Percentiles rank a stretch among this genome's conserved stretches.
These are phyloP conservation scores for Apamea monoglypha DNA, from an alignment of 2,888 invertebrate species.

Conservation along the genomic window DNA sequence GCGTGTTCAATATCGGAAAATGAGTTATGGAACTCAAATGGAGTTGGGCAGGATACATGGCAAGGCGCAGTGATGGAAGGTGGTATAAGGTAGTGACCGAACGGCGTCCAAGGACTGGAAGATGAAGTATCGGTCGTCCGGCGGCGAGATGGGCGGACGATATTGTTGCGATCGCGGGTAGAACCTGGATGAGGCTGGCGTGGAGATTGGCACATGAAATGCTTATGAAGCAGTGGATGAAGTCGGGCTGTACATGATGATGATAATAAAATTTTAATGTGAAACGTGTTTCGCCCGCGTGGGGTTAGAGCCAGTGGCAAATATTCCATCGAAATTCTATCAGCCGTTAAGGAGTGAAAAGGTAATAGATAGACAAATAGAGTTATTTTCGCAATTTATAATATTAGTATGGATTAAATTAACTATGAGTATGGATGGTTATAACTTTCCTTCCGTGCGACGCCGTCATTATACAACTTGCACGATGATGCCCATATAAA, in stretches of 20 bases:
- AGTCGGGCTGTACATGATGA: no score
- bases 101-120: background rate
- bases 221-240: no score
- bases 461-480: slow-evolving; percentile 37
- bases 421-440: slow-evolving; percentile 33
- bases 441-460: slow-evolving; percentile 59
- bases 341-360: background rate
- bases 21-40: background rate
- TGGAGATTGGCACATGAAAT: no score
- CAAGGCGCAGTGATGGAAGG: background rate
- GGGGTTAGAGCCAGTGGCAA: background rate
- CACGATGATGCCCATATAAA: slow-evolving; percentile 40
- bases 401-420: background rate
- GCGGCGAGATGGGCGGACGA: background rate
- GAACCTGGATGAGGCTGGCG: no score
- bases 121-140: background rate
- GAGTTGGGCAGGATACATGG: no score
- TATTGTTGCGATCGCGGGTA: background rate
- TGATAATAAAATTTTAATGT: slow-evolving; percentile 8
- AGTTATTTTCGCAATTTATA: background rate
- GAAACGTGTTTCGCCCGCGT: background rate
- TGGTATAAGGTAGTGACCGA: background rate
- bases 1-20: background rate
- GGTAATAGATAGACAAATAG: no score
- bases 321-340: background rate